Evolutionary conservation across 2,888 invertebrate genomes (phyloP).

Genomic region (Alloplasta piceator): DNA sequence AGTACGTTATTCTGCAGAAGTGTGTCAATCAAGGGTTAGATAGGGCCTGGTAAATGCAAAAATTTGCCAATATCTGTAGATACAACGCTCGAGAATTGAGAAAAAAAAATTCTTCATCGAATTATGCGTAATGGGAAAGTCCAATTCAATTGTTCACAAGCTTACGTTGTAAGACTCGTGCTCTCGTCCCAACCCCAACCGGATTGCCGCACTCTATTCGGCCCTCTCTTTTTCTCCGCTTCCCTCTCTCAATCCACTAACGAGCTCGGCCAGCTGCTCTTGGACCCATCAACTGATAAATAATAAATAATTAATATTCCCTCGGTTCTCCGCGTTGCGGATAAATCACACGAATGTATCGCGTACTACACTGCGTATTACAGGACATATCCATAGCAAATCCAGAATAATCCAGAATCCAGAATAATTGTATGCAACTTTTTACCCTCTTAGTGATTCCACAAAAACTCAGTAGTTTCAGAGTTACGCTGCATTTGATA

Average conservation of each 20-base stretch:
- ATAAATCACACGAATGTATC: constrained; percentile 31
- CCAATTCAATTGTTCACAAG: no score
- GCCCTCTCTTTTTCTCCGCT: constrained; percentile 4
- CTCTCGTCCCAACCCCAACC: constrained; percentile 24
- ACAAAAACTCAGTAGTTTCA: no score
- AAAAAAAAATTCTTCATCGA: background rate
- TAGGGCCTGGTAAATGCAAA: no score
- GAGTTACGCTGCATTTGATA: no score
- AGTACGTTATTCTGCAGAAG: no score
- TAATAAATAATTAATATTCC: constrained; percentile 60
- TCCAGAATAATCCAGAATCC: no score
- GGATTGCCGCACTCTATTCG: background rate
- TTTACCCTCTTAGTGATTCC: no score
- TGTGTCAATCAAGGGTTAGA: no score
- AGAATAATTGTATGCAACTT: no score
- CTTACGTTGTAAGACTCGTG: constrained; percentile 16
- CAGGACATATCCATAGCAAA: constrained; percentile 1
- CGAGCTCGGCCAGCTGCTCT: constrained; percentile 57
- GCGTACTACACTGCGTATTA: constrained; percentile 15
- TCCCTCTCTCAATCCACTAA: constrained; percentile 43
- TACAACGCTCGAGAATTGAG: background rate
- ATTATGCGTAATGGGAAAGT: no score
- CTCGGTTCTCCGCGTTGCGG: constrained; percentile 10
- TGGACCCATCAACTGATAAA: constrained; percentile 61
- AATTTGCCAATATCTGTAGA: no score